Percentiles rank a stretch among this genome's conserved stretches.
These are phyloP conservation scores for Oncorhynchus kisutch DNA, from an alignment of 2,113 vertebrate species.

Conservation along the genomic window DNA sequence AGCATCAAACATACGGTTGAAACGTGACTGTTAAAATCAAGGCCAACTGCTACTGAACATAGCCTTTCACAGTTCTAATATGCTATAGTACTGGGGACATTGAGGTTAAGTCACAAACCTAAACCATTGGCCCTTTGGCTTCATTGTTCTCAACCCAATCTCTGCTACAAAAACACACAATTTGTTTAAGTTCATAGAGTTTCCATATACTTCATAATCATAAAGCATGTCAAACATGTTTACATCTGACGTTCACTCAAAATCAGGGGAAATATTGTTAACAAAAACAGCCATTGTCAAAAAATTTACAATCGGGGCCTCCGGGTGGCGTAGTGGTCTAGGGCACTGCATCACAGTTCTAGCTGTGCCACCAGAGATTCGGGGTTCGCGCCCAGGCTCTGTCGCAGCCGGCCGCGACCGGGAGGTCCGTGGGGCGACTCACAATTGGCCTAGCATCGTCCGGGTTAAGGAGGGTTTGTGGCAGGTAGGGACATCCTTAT, in stretches of 20 bases:
- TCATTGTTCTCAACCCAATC: neutral
- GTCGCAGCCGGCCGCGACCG: no score
- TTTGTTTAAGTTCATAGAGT: neutral
- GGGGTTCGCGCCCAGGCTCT: no score
- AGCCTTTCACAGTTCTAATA: neutral
- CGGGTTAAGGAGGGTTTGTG: no score
- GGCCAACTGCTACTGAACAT: no score
- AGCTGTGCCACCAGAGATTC: no score
- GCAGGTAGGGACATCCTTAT: no score
- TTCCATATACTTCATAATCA: conserved; percentile 1
- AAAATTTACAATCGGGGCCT: conserved; percentile 21
- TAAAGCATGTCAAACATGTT: conserved; percentile 12
- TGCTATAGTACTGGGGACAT: neutral
- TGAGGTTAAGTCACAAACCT: neutral
- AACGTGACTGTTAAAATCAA: no score
- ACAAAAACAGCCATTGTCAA: conserved; percentile 28
- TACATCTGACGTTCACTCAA: conserved; percentile 7
- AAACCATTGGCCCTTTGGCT: neutral
- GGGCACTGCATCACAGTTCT: no score
- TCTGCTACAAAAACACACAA: neutral
- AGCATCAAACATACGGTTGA: no score
- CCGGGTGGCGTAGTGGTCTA: no score
- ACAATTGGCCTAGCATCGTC: no score
- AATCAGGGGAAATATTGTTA: neutral
- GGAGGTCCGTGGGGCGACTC: no score